Percentiles rank a stretch among this genome's conserved stretches.
phyloP scores from a whole-genome alignment of 1,140 invertebrate genomes.

The Papilio polytes region DNA sequence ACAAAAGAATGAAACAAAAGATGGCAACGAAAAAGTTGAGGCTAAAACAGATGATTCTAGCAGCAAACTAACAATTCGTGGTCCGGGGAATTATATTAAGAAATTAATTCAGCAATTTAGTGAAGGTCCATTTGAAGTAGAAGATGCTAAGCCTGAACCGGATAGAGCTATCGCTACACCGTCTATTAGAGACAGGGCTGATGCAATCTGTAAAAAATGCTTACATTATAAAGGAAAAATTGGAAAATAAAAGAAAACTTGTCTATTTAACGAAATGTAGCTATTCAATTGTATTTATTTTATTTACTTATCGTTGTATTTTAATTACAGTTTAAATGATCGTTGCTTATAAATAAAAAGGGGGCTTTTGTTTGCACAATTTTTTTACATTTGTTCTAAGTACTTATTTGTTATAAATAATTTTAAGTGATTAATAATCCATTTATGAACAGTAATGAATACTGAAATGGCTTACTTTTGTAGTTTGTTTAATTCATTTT shows the following conservation, averaged over 20 bases:
- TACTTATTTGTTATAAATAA: not conserved
- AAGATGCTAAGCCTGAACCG: constrained; percentile 69
- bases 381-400: constrained; percentile 39
- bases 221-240: constrained; percentile 81
- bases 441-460: not conserved
- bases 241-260: constrained; percentile 56
- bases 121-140: constrained; percentile 74
- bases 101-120: constrained; percentile 82
- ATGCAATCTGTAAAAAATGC: constrained; percentile 83
- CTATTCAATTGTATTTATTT: not conserved
- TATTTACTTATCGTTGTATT: not conserved
- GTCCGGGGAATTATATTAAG: constrained; percentile 79
- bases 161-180: constrained; percentile 63
- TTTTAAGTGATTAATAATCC: not conserved
- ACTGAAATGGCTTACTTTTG: not conserved
- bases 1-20: constrained; percentile 30
- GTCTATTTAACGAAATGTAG: not conserved
- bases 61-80: constrained; percentile 70
- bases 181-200: constrained; percentile 74
- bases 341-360: not conserved
- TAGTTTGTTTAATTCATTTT: no score
- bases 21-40: constrained; percentile 46
- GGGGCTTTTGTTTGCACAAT: constrained; percentile 39
- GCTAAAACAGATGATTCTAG: constrained; percentile 57
- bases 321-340: not conserved